Percentiles rank a stretch among this genome's conserved stretches.
These are phyloP conservation scores for Agapetus fuscipes DNA, from an alignment of 2,888 invertebrate genomes.

Conservation along the genomic window DNA sequence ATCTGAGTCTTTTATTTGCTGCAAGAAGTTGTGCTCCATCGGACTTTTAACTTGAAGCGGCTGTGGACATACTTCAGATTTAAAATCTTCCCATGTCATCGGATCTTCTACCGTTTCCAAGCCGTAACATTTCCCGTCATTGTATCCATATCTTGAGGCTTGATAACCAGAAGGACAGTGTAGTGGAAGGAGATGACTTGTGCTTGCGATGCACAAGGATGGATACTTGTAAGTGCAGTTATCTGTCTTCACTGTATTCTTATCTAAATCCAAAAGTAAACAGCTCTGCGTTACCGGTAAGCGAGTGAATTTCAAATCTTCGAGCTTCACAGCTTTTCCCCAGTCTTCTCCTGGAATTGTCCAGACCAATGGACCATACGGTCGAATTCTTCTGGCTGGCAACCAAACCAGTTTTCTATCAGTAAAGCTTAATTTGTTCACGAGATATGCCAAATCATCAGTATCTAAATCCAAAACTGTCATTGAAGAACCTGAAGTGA, in stretches of 20 bases:
- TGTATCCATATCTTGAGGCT: conserved; percentile 25
- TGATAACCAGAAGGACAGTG: conserved; percentile 35
- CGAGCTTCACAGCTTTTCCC: conserved; percentile 25
- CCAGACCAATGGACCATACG: conserved; percentile 38
- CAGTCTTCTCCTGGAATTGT: conserved; percentile 36
- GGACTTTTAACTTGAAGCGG: conserved; percentile 16
- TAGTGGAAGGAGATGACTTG: conserved; percentile 31
- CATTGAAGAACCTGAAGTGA: conserved; percentile 34
- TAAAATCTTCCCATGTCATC: conserved; percentile 14
- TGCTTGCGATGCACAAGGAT: conserved; percentile 35
- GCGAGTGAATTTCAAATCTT: conserved; percentile 21
- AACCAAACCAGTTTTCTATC: conserved; percentile 35
- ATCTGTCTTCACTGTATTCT: conserved; percentile 28
- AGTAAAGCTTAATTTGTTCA: conserved; percentile 24
- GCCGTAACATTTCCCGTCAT: conserved; percentile 12
- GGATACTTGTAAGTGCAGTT: conserved; percentile 31
- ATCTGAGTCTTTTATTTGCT: conserved; percentile 10
- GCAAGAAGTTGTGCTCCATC: conserved; percentile 13
- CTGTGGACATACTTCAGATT: conserved; percentile 6
- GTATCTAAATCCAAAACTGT: conserved; percentile 33
- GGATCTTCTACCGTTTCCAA: conserved; percentile 4
- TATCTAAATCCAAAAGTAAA: conserved; percentile 30
- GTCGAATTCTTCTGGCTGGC: conserved; percentile 36
- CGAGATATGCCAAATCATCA: conserved; percentile 28
- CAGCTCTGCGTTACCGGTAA: conserved; percentile 30